phyloP scores from a whole-genome alignment of 2,797 vertebrate genomes.

The Halcyon badia region DNA sequence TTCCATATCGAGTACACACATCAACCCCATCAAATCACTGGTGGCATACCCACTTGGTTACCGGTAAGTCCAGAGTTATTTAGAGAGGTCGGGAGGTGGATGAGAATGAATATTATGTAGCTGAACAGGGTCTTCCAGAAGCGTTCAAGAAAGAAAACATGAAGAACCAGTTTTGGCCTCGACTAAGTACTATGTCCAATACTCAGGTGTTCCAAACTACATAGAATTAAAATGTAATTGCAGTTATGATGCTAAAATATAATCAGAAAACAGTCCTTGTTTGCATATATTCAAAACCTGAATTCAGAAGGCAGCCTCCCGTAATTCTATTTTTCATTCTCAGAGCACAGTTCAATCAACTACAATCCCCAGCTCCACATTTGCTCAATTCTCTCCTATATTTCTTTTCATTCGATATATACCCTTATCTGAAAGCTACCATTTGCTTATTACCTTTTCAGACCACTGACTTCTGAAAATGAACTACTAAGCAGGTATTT shows the following conservation, averaged over 20 bases:
- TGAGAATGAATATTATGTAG: background rate
- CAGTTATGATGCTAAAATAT: background rate
- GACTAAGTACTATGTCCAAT: background rate
- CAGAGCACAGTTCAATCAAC: background rate
- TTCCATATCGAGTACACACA: background rate
- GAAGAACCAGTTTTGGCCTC: background rate
- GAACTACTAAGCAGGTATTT: conserved; percentile 14
- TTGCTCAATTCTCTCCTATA: background rate
- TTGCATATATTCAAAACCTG: background rate
- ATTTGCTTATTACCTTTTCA: conserved; percentile 38
- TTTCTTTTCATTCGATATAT: background rate
- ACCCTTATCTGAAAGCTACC: background rate
- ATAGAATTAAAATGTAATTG: background rate
- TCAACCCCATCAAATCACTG: background rate
- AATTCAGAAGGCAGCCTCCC: background rate
- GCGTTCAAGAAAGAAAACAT: fast-evolving
- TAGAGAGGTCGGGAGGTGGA: background rate
- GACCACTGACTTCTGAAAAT: conserved; percentile 20
- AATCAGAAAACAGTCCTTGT: background rate
- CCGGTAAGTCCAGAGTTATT: background rate
- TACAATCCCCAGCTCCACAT: background rate
- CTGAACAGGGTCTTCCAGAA: background rate
- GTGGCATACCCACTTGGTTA: background rate
- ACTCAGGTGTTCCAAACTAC: background rate
- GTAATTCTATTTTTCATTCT: background rate